Percentiles rank a stretch among this genome's conserved stretches.
Evolutionary conservation across 2,888 invertebrate genomes (phyloP).

Genomic region (Eupithecia centaureata): DNA sequence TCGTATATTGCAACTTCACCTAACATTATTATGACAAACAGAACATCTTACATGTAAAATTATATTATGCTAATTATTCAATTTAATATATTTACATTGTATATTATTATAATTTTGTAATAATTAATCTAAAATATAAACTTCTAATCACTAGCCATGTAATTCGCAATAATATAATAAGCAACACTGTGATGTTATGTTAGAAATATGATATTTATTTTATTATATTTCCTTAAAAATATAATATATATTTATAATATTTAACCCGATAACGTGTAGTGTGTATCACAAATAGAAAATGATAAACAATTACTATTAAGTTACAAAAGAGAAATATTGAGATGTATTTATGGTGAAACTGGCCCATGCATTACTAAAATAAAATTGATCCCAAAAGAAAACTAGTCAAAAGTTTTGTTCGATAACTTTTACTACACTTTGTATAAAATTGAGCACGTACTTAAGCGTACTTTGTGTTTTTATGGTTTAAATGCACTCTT

Average conservation of each 20-base stretch:
- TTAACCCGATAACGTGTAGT: slow-evolving; percentile 5
- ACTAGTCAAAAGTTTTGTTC: slow-evolving; percentile 17
- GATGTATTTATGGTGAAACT: slow-evolving; percentile 2
- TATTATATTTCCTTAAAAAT: slow-evolving; percentile 20
- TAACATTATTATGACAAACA: slow-evolving; percentile 31
- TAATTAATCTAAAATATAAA: slow-evolving; percentile 72
- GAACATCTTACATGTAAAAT: slow-evolving; percentile 26
- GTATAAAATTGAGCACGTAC: slow-evolving; percentile 61
- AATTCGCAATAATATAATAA: slow-evolving; percentile 70
- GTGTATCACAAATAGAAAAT: slow-evolving; percentile 19
- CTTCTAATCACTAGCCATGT: slow-evolving; percentile 83
- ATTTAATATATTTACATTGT: slow-evolving; percentile 65
- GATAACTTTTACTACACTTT: slow-evolving; percentile 11
- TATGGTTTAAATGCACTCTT: slow-evolving; percentile 1
- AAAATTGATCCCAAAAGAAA: slow-evolving; percentile 14
- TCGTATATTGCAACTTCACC: slow-evolving; percentile 12
- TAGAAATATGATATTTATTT: slow-evolving; percentile 34
- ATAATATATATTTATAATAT: slow-evolving; percentile 1
- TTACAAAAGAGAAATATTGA: background rate
- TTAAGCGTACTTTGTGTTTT: slow-evolving; percentile 38
- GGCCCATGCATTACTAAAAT: background rate
- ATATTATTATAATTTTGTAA: slow-evolving; percentile 42
- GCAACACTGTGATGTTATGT: slow-evolving; percentile 46
- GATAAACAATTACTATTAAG: background rate
- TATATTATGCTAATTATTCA: slow-evolving; percentile 36